Percentiles rank a stretch among this genome's conserved stretches.
Conservation (phyloP, 1,140 invertebrate species). For the Oscheius sp. region DNA sequence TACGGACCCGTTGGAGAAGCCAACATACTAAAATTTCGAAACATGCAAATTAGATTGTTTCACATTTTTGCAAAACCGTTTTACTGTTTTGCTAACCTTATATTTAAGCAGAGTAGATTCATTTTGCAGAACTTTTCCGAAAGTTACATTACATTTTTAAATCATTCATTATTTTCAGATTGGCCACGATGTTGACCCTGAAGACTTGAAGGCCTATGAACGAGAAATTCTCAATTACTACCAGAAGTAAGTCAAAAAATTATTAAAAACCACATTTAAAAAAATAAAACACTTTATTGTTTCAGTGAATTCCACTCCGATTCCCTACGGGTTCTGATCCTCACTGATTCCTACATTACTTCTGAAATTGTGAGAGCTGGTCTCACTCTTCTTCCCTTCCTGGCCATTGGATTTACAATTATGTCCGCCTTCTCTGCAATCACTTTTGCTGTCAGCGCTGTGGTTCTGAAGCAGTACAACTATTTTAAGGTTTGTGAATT, state of each 20-base stretch:
- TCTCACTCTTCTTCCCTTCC: conserved; percentile 55
- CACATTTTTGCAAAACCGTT: too few relatives aligned
- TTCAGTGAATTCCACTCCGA: conserved; percentile 59
- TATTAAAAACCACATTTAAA: conserved; percentile 23
- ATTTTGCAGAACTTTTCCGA: background rate
- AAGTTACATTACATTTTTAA: background rate
- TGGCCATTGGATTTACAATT: conserved; percentile 57
- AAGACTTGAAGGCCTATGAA: conserved; percentile 50
- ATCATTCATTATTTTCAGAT: background rate
- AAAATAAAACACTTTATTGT: conserved; percentile 11
- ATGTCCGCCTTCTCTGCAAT: conserved; percentile 54
- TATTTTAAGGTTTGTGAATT: conserved; percentile 25
- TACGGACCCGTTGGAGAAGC: too few relatives aligned
- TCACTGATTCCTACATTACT: conserved; percentile 56
- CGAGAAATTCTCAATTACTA: conserved; percentile 46
- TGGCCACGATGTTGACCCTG: conserved; percentile 27
- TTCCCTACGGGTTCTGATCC: conserved; percentile 50
- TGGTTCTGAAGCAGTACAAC: conserved; percentile 39
- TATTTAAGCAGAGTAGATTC: too few relatives aligned
- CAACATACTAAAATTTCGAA: too few relatives aligned
- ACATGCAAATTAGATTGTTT: too few relatives aligned
- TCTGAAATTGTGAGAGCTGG: conserved; percentile 56
- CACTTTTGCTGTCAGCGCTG: conserved; percentile 50
- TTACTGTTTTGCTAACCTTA: too few relatives aligned
- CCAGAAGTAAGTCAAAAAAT: conserved; percentile 37